Evolutionary conservation across 2,888 invertebrate species (phyloP), one percentile per base, ranked within the genome.

Genomic region (Mythimna loreyi): DNA sequence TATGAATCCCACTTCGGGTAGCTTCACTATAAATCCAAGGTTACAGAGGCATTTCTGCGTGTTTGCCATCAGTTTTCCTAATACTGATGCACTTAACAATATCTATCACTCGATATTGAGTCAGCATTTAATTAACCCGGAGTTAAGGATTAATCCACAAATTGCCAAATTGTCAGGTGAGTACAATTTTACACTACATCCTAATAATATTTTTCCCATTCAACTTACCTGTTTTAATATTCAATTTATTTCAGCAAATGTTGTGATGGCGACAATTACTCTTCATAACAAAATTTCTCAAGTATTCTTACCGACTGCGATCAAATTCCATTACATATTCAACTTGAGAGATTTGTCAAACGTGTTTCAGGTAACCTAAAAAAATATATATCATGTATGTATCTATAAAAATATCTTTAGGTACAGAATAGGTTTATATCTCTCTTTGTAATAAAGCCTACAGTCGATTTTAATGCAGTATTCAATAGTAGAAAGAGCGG

Each of bases 1-100:
- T 90, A 99, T 99, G 99, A 99, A 99, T 94, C 99, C 99, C 0
- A 99, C 99, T 0, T 99, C 99, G 33, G 99, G 99, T 58, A 99
- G 99, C 88, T 99, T 99, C 87, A 99, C 99, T 5, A 99, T 99
- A 80, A 99, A 99, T 95, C 98, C 99, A 0, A 96, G 99, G 78
- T 96, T 99, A 11, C 99, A 99, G 90, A 96, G 98, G 61, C 98
- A 99, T 90, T 99, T 99, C 89, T 97, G 98, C 86, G 98, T 98
- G 0, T 98, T 98, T 89, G 98, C 98, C 3, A 97, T 98, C 47
- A 98, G 97, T 91, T 97, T 97, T 83, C 98, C 98, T 0, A 97
- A 98, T 80, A 89, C 92, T 11, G 99, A 99, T 59, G 98, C 99
- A 0, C 95, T 99, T 70, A 97, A 97, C 68, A 97, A 97, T 47